Evolutionary conservation across 53 echinoderm and acorn worm species (phyloP).

Genomic region (Mesocentrotus franciscanus): DNA sequence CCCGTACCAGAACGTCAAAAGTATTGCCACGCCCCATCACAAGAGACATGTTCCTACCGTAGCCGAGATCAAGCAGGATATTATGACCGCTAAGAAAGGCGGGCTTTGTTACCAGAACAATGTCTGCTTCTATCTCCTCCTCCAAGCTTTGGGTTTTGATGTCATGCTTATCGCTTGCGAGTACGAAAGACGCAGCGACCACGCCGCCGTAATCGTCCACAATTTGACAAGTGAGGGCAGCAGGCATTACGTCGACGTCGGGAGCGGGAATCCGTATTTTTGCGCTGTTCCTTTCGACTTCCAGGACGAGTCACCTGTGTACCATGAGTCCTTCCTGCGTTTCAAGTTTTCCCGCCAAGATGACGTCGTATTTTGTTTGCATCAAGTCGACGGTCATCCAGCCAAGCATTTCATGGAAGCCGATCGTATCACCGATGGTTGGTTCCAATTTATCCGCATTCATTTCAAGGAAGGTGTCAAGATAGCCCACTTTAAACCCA

Average conservation of each 20-base stretch:
- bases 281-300: slow-evolving; percentile 68
- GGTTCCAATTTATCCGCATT: background rate
- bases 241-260: slow-evolving; percentile 60
- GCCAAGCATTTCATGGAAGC: background rate
- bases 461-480: background rate
- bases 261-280: slow-evolving; percentile 55
- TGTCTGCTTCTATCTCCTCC: slow-evolving; percentile 22
- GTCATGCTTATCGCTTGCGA: slow-evolving; percentile 52
- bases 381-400: background rate
- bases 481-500: background rate
- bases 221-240: slow-evolving; percentile 56
- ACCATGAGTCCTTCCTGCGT: slow-evolving; percentile 61
- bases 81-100: background rate
- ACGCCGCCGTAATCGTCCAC: slow-evolving; percentile 50
- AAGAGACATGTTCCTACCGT: background rate
- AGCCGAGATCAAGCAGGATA: slow-evolving; percentile 41
- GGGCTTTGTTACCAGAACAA: slow-evolving; percentile 67
- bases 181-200: slow-evolving; percentile 6
- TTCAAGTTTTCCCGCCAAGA: slow-evolving; percentile 53
- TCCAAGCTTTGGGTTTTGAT: slow-evolving; percentile 57
- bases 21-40: background rate
- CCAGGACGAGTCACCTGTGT: slow-evolving; percentile 61
- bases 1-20: background rate
- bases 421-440: background rate
- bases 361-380: slow-evolving; percentile 29